These are phyloP conservation scores for Falco cherrug DNA, from an alignment of 2,797 vertebrate genomes.

Conservation along the genomic window DNA sequence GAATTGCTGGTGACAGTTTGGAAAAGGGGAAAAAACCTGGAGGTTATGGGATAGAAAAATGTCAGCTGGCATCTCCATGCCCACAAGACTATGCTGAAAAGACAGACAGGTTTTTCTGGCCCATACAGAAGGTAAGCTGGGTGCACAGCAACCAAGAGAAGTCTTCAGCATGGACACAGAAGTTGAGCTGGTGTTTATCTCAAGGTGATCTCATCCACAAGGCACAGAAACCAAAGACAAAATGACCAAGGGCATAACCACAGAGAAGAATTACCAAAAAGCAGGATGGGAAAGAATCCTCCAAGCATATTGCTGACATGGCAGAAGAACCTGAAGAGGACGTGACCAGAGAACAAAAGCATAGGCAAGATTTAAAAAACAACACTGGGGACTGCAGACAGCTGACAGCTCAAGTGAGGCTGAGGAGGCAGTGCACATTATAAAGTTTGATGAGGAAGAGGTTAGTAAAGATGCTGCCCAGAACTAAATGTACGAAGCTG, in stretches of 20 bases:
- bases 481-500: not conserved
- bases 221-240: not conserved
- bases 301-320: not conserved
- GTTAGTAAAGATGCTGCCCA: not conserved
- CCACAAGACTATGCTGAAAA: not conserved
- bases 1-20: not conserved
- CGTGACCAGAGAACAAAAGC: not conserved
- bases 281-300: not conserved
- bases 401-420: not conserved
- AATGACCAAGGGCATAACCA: not conserved
- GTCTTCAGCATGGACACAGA: not conserved
- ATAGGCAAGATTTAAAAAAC: not conserved
- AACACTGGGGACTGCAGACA: not conserved
- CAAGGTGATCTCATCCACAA: not conserved
- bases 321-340: not conserved
- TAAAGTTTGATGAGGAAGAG: not conserved
- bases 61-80: not conserved
- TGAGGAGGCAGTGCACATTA: not conserved
- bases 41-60: not conserved
- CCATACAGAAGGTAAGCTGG: not conserved
- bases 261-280: not conserved
- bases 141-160: not conserved
- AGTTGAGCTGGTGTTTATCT: not conserved
- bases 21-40: not conserved
- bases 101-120: not conserved